Evolutionary conservation across 2,797 vertebrate species (phyloP).

Genomic region (Luscinia luscinia): DNA sequence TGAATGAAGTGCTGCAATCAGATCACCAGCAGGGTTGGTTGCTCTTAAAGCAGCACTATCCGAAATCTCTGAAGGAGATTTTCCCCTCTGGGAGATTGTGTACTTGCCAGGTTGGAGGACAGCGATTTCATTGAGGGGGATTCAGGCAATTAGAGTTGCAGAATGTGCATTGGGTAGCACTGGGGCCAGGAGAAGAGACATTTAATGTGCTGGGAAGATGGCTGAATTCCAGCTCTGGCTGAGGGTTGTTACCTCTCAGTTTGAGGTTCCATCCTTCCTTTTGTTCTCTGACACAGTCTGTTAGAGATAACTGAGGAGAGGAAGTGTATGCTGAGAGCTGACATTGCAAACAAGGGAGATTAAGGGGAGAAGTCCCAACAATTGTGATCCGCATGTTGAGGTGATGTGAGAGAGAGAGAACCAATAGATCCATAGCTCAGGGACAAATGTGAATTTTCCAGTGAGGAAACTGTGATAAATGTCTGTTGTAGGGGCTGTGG

Average conservation of each 20-base stretch:
- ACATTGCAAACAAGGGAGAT: background rate
- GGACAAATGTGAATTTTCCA: background rate
- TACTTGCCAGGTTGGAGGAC: background rate
- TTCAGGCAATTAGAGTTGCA: background rate
- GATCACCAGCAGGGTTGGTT: background rate
- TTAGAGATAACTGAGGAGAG: background rate
- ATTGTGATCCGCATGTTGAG: background rate
- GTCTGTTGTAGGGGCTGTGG: background rate
- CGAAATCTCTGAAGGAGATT: background rate
- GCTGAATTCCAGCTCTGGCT: background rate
- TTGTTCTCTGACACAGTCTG: background rate
- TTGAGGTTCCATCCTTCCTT: background rate
- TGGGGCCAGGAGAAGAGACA: background rate
- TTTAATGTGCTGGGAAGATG: background rate
- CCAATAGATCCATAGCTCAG: background rate
- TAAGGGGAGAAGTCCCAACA: background rate
- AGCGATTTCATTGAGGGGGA: background rate
- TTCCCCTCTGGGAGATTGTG: background rate
- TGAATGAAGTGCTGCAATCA: background rate
- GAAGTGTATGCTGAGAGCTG: background rate
- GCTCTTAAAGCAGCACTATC: background rate
- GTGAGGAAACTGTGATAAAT: background rate
- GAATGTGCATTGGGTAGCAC: background rate
- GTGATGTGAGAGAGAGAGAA: background rate
- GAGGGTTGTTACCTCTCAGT: background rate